A percentile compares a stretch with the other conserved stretches of the same genome.
Evolutionary conservation across 2,888 invertebrate genomes (phyloP).

Genomic region (Darwinula stevensoni): DNA sequence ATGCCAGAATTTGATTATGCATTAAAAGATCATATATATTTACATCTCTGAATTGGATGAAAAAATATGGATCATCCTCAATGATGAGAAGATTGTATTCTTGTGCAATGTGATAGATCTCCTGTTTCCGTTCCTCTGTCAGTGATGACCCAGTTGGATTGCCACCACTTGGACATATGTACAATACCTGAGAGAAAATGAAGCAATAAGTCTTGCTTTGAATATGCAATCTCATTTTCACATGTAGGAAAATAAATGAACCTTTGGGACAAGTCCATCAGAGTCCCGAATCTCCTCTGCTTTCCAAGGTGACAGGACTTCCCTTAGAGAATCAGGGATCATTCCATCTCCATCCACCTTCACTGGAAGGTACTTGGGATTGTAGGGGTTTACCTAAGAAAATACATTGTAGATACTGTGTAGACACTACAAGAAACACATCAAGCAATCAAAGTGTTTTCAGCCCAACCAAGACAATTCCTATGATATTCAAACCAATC

Average conservation of each 20-base stretch:
- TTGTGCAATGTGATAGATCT: slow-evolving; percentile 41
- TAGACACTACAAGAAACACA: too few species aligned
- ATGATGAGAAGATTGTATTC: slow-evolving; percentile 42
- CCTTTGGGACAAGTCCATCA: slow-evolving; percentile 30
- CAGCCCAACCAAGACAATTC: too few species aligned
- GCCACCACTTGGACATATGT: slow-evolving; percentile 40
- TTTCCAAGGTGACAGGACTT: slow-evolving; percentile 18
- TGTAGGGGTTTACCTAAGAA: slow-evolving; percentile 32
- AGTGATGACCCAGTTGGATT: slow-evolving; percentile 44
- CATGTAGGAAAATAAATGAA: slow-evolving; percentile 12
- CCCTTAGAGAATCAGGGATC: slow-evolving; percentile 26
- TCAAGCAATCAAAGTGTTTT: too few species aligned
- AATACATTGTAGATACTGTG: too few species aligned
- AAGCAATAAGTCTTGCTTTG: too few species aligned
- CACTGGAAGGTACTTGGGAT: slow-evolving; percentile 30
- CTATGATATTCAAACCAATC: too few species aligned
- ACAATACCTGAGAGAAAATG: slow-evolving; percentile 19
- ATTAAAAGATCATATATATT: slow-evolving; percentile 11
- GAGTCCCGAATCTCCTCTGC: slow-evolving; percentile 18
- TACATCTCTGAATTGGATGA: slow-evolving; percentile 34
- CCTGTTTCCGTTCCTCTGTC: slow-evolving; percentile 28
- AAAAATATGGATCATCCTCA: slow-evolving; percentile 57
- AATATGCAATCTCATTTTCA: too few species aligned
- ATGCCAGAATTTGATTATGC: too few species aligned
- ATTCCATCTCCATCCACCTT: slow-evolving; percentile 37